phyloP scores from a whole-genome alignment of 2,888 invertebrate species.

The Lasioglossum villosulum region DNA sequence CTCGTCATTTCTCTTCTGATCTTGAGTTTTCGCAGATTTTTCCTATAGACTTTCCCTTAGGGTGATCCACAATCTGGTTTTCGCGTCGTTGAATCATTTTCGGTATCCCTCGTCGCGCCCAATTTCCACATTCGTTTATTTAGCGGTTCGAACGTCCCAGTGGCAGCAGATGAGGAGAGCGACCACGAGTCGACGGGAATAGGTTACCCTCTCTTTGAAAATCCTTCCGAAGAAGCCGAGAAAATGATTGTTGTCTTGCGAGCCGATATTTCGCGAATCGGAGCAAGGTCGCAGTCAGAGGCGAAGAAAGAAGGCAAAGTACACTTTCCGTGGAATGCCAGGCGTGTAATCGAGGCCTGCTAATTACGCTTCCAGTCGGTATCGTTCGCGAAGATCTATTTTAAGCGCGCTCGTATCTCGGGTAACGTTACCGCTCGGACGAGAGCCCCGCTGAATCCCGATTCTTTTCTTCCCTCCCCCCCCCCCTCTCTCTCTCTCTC shows the following conservation, averaged over 20 bases:
- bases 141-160: no score
- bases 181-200: no score
- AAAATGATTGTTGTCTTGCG: not conserved
- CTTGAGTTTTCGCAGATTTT: not conserved
- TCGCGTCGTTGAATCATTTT: no score
- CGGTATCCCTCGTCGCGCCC: not conserved
- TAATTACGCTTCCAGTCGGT: conserved; percentile 51
- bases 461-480: not conserved
- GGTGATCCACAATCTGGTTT: no score
- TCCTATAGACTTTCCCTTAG: not conserved
- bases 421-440: conserved; percentile 57
- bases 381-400: conserved; percentile 46
- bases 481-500: not conserved
- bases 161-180: no score
- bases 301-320: not conserved
- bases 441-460: conserved; percentile 35
- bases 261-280: not conserved
- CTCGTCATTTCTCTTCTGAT: not conserved
- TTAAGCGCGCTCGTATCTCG: conserved; percentile 49
- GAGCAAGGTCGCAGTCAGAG: not conserved
- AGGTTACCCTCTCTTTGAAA: not conserved
- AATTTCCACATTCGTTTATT: no score
- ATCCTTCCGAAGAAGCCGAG: not conserved
- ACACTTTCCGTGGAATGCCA: conserved; percentile 10
- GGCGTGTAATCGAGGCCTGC: conserved; percentile 20